These are phyloP conservation scores for Enteromius paludinosus DNA, from an alignment of 2,797 vertebrate species.

Conservation along the genomic window DNA sequence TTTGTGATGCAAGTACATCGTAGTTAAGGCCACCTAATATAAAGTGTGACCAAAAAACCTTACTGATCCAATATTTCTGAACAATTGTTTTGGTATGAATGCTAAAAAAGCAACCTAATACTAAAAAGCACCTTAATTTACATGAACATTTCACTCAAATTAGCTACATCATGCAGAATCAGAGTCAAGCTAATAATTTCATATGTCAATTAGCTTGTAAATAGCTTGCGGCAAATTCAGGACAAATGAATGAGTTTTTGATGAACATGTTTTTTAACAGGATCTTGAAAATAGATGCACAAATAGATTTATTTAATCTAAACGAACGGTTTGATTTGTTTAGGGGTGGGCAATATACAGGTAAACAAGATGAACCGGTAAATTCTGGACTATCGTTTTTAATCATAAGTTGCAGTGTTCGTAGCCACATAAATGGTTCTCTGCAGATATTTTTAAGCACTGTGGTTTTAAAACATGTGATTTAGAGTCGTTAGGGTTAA, in stretches of 20 bases:
- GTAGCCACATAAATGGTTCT: not conserved
- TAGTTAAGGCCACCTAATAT: too few relatives aligned
- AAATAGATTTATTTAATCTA: not conserved
- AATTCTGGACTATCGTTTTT: not conserved
- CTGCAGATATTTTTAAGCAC: not conserved
- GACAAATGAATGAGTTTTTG: not conserved
- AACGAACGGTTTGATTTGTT: not conserved
- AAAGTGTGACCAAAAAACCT: not conserved
- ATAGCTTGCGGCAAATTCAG: not conserved
- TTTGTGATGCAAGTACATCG: too few relatives aligned
- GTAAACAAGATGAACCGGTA: not conserved
- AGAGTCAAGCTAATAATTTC: not conserved
- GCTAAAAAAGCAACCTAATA: not conserved
- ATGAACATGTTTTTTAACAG: not conserved
- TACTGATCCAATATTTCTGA: not conserved
- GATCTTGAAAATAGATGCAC: not conserved
- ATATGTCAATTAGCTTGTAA: slow-evolving; percentile 1
- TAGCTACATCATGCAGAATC: not conserved
- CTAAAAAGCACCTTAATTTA: not conserved
- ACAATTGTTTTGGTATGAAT: not conserved
- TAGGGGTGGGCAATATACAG: not conserved
- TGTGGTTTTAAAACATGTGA: too few relatives aligned
- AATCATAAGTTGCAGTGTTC: not conserved
- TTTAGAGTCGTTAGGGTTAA: not conserved
- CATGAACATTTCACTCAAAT: not conserved